phyloP scores from a whole-genome alignment of 2,888 invertebrate species.

The Drosophila atripex region DNA sequence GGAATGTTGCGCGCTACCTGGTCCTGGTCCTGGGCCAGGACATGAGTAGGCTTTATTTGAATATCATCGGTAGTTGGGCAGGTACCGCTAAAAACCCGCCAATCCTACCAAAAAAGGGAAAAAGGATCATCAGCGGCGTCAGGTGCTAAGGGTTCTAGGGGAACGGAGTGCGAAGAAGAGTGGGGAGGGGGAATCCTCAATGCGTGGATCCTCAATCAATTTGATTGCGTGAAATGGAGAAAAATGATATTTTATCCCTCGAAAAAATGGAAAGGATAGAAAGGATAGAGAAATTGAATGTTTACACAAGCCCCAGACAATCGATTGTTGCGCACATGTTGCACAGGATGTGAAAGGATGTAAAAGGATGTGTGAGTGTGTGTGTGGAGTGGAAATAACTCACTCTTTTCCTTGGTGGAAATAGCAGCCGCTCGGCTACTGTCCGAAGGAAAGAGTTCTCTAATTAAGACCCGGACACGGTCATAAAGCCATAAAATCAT shows the following conservation, averaged over 20 bases:
- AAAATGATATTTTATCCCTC: constrained; percentile 41
- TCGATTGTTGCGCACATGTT: constrained; percentile 61
- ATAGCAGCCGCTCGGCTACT: constrained; percentile 40
- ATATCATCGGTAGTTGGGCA: constrained; percentile 49
- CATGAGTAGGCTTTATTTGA: constrained; percentile 73
- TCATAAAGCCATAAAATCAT: constrained; percentile 72
- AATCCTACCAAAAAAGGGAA: neutral
- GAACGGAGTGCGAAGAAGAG: constrained; percentile 4
- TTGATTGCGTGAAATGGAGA: constrained; percentile 70
- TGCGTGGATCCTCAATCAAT: constrained; percentile 43
- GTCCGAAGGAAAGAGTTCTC: constrained; percentile 51
- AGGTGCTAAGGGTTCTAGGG: constrained; percentile 52
- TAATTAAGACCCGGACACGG: constrained; percentile 75
- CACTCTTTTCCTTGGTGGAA: constrained; percentile 18
- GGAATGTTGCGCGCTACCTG: constrained; percentile 38
- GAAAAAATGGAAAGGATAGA: constrained; percentile 17
- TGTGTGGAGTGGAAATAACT: constrained; percentile 18
- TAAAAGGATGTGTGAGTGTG: constrained; percentile 47
- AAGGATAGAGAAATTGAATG: constrained; percentile 38
- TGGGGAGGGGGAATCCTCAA: constrained; percentile 11
- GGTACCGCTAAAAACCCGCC: constrained; percentile 37
- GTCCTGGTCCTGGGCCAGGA: constrained; percentile 47
- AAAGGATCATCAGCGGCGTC: constrained; percentile 43
- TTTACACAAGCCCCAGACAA: constrained; percentile 36
- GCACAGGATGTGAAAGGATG: constrained; percentile 55